Conservation (phyloP, 2,113 vertebrate species). For the Leucopsar rothschildi region DNA sequence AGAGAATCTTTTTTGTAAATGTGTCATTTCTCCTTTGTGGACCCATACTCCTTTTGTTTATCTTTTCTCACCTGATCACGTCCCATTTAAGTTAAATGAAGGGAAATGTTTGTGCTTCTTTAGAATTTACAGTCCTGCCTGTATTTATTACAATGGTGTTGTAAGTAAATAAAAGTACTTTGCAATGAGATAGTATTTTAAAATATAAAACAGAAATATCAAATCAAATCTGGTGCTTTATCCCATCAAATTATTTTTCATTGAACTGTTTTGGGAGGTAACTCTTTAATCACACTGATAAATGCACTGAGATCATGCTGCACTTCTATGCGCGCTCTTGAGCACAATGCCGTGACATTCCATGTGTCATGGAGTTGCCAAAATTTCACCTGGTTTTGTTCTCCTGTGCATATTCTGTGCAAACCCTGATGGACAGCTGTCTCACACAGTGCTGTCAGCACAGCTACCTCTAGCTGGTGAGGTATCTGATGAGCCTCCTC, state of each 20-base stretch:
- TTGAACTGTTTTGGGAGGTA: not conserved
- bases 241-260: not conserved
- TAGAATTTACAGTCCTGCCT: not conserved
- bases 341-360: not conserved
- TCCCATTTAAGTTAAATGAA: not conserved
- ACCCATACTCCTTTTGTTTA: not conserved
- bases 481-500: not conserved
- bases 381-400: not conserved
- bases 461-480: not conserved
- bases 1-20: not conserved
- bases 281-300: not conserved
- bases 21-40: not conserved
- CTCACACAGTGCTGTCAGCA: not conserved
- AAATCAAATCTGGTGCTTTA: not conserved
- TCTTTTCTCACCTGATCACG: not conserved
- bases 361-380: not conserved
- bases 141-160: not conserved
- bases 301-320: not conserved
- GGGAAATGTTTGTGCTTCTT: not conserved
- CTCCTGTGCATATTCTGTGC: not conserved
- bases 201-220: not conserved
- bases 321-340: not conserved
- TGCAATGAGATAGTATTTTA: not conserved
- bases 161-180: not conserved
- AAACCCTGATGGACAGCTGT: not conserved